Percentiles rank a stretch among this genome's conserved stretches.
phyloP scores from a whole-genome alignment of 2,797 vertebrate genomes.

The Micrastur ruficollis region DNA sequence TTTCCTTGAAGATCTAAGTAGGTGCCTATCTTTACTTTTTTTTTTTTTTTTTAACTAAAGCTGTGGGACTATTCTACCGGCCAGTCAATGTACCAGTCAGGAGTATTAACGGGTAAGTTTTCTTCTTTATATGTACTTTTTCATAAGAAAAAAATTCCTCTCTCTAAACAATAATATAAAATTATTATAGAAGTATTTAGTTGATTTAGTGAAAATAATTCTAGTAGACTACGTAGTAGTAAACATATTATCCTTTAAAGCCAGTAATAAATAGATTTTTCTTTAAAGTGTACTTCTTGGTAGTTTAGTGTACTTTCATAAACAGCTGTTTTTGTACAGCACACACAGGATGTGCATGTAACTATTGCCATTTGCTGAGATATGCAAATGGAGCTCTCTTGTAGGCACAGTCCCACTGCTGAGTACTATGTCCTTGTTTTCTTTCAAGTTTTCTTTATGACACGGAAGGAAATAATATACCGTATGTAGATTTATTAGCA shows the following conservation, averaged over 20 bases:
- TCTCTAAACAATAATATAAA: background rate
- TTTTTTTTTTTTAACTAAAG: conserved; percentile 62
- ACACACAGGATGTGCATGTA: background rate
- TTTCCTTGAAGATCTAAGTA: background rate
- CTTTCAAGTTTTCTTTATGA: background rate
- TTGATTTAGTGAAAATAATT: background rate
- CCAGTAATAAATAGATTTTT: background rate
- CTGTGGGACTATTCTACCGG: conserved; percentile 82
- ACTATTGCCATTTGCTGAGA: background rate
- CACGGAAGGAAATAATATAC: background rate
- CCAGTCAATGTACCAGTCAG: conserved; percentile 79
- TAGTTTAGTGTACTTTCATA: background rate
- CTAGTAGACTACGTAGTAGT: background rate
- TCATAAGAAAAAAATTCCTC: background rate
- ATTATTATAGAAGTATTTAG: background rate
- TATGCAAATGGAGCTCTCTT: background rate
- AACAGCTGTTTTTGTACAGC: background rate
- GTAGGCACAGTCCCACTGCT: background rate
- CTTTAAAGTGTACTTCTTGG: background rate
- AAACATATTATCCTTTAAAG: background rate
- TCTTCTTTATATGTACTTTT: background rate
- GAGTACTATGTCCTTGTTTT: background rate
- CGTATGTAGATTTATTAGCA: background rate
- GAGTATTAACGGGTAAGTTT: conserved; percentile 83
- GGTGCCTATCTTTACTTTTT: background rate